Conservation (phyloP, 92 coral and sea anemone species). For the Epizoanthus illoricatus region DNA sequence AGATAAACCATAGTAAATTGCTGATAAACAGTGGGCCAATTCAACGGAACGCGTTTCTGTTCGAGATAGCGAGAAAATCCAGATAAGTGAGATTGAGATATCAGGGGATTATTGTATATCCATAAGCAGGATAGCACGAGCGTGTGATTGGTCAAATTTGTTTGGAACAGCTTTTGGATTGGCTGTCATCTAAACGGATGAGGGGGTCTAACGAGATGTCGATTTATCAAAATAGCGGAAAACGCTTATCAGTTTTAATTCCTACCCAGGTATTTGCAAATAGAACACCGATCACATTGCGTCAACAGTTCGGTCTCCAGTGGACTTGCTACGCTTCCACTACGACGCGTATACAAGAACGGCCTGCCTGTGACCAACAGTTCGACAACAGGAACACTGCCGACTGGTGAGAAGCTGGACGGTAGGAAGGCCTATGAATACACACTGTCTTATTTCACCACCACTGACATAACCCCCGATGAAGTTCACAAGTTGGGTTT, state of each 20-base stretch:
- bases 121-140: no score
- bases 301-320: conserved; percentile 35
- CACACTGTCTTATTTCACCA: conserved; percentile 26
- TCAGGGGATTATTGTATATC: no score
- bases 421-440: conserved; percentile 29
- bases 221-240: no score
- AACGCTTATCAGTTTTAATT: neutral
- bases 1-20: no score
- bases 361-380: neutral
- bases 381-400: conserved; percentile 15
- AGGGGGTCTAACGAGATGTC: no score
- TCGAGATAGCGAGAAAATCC: no score
- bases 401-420: conserved; percentile 22
- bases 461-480: conserved; percentile 27
- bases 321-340: conserved; percentile 30
- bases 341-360: conserved; percentile 10
- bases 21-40: no score
- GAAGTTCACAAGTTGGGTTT: conserved; percentile 20
- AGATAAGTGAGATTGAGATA: no score
- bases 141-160: no score
- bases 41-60: no score
- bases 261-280: conserved; percentile 10
- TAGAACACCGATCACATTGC: conserved; percentile 15
- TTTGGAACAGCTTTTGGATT: no score
- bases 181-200: no score